Conservation (phyloP, 2,888 invertebrate genomes). For the Drosophila paranaensis region DNA sequence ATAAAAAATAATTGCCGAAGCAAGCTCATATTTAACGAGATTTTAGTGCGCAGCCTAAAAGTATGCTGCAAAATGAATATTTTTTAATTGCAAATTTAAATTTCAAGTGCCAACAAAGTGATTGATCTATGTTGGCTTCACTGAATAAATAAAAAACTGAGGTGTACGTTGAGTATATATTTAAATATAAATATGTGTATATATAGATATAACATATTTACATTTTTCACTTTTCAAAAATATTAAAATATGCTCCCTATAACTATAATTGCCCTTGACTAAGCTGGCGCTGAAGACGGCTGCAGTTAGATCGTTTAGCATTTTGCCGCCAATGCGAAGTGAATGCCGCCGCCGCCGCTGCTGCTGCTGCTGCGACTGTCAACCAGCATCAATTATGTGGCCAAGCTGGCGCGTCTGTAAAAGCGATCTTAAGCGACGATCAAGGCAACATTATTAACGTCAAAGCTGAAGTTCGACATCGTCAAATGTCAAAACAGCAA, state of each 20-base stretch:
- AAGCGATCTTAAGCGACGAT: slow-evolving; percentile 61
- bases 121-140: too few relatives aligned
- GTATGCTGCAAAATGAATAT: not conserved
- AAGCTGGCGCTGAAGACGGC: not conserved
- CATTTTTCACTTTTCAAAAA: not conserved
- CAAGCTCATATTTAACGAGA: too few relatives aligned
- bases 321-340: slow-evolving; percentile 65
- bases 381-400: slow-evolving; percentile 47
- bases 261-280: slow-evolving; percentile 1
- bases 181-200: not conserved
- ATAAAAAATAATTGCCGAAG: too few relatives aligned
- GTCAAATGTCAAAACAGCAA: slow-evolving; percentile 66
- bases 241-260: not conserved
- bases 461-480: slow-evolving; percentile 33
- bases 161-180: not conserved
- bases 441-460: slow-evolving; percentile 59
- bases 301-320: slow-evolving; percentile 45
- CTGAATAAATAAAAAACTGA: not conserved
- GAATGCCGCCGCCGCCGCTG: slow-evolving; percentile 55
- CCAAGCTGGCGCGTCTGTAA: slow-evolving; percentile 22
- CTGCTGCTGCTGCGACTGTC: not conserved
- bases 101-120: too few relatives aligned
- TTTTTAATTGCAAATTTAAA: too few relatives aligned
- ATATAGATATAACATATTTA: not conserved
- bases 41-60: not conserved